Base-by-base conservation (phyloP, 2,888 invertebrate species). In the Tinea pellionella region DNA sequence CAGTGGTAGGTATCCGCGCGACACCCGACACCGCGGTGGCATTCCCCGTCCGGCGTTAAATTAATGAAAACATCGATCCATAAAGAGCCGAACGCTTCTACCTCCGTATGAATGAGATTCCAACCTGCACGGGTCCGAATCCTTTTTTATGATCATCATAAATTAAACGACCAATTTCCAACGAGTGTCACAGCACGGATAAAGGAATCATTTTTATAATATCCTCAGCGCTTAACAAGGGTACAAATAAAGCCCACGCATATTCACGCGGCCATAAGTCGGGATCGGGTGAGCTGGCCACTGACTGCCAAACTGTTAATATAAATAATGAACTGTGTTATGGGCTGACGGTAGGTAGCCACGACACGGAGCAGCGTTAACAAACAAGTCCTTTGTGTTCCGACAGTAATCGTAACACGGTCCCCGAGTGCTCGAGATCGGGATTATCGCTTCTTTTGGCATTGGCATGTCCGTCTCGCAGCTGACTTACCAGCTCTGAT, bases 81-180 rank as follows among this genome's bases (percentile, higher is more conserved):
- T 53, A 53, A 53, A 53, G 19, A 53, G 12, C 53, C 24, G 72
- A 86, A 87, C 87, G 87, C 84, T 74, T 80, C 80, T 83, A 87
- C 84, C 74, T 80, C 80, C 83, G 87, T 86, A 87, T 89, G 89
- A 89, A 89, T 89, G 89, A 85, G 85, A 86, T 84, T 80, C 87
- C 86, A 81, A 76, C 78, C 78, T 75, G 80, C 72, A 75, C 81
- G 78, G 80, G 71, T 74, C 79, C 76, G 80, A 79, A 80, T 84
- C 85, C 84, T 85, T 86, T 86, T 87, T 87, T 84, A 87, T 85
- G 82, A 76, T 74, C 68, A 75, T 72, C 79, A 86, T 87, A 87
- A 86, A 86, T 87, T 80, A 84, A 77, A 72, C 75, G 77, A 83
- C 84, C 84, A 85, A 86, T 87, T 85, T 84, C 85, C 82, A 86